Evolutionary conservation across 2,888 invertebrate species (phyloP), one percentile per base, ranked within the genome.

Genomic region (Aleiodes alternator): DNA sequence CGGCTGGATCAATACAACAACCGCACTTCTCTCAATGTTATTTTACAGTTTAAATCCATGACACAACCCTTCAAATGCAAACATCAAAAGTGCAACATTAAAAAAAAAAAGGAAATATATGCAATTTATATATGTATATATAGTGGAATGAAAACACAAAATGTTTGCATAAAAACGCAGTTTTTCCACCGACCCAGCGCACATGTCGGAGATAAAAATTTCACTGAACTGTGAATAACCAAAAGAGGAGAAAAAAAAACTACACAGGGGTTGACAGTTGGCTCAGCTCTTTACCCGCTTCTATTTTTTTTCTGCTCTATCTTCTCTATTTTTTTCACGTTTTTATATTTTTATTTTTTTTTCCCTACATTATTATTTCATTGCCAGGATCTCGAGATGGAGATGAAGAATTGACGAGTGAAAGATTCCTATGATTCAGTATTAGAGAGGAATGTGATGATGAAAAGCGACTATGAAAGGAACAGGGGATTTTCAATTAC

Each of bases 21-120:
- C 64, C 64, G 64, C 64, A 64, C 43, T 64, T 43, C 64, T 64
- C 38, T 14, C 64, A 11, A 64, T 64, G 64, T 64, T 64, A 64
- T 64, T 64, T 64, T 48, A 23, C 29, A 23, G 64, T 43, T 64
- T 64, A 64, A 64, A 43, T 64, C 64, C 64, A 43, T 64, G 64
- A 64, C 64, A 64, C 64, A 1, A 48, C 11, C 43, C 64, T 64
- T 64, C 64, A 64, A 64, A 64, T 38, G 64, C 64, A 64, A 64
- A 64, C 48, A 64, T 48, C 59, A 59, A 59, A 12, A 59, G 59
- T 11, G 31, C 12, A 59, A 59, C 8, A 56, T 56, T 56, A 29
- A 59, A 34, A 59, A 11, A 64, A 64, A 64, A 48, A 6, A 12
- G 34, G 43, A 38, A 12, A 61, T 61, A 14, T 43, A 38, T 61